A percentile compares a stretch with the other conserved stretches of the same genome.
Conservation (phyloP, 2,888 invertebrate genomes). For the Elegia similella region DNA sequence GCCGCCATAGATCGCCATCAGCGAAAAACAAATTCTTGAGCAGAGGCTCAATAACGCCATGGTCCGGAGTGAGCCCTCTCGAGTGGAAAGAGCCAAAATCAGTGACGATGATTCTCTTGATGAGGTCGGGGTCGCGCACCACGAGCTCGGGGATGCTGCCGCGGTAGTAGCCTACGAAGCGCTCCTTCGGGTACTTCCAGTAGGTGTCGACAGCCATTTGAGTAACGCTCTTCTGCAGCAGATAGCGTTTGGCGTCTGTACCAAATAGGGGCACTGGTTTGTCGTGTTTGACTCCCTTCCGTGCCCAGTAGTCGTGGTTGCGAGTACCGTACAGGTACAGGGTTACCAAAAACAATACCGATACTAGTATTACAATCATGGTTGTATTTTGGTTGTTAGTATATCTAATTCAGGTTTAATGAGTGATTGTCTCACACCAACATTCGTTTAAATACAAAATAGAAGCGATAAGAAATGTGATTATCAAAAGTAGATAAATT, state of each 20-base stretch:
- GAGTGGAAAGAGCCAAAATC: slow-evolving; percentile 49
- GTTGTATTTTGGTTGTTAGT: not conserved
- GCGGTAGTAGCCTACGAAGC: slow-evolving; percentile 50
- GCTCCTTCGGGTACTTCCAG: slow-evolving; percentile 51
- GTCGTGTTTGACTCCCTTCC: slow-evolving; percentile 49
- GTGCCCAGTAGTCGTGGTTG: slow-evolving; percentile 48
- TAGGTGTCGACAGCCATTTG: slow-evolving; percentile 44
- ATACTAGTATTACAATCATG: slow-evolving; percentile 21
- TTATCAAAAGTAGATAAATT: not conserved
- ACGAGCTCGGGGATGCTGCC: slow-evolving; percentile 43
- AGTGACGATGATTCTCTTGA: slow-evolving; percentile 42
- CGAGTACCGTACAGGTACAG: slow-evolving; percentile 50
- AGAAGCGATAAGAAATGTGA: not conserved
- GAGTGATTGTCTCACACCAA: not conserved
- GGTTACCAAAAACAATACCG: slow-evolving; percentile 28
- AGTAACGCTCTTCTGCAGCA: slow-evolving; percentile 40
- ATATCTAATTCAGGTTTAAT: not conserved
- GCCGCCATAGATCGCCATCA: slow-evolving; percentile 58
- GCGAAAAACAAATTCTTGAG: slow-evolving; percentile 55
- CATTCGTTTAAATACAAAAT: slow-evolving; percentile 9
- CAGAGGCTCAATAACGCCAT: slow-evolving; percentile 49
- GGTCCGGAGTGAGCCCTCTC: slow-evolving; percentile 43
- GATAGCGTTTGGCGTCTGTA: slow-evolving; percentile 35
- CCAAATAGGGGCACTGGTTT: slow-evolving; percentile 45
- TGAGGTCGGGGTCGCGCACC: slow-evolving; percentile 49